Evolutionary conservation across 1,140 invertebrate genomes (phyloP), one percentile per base, ranked within the genome.

Genomic region (Choristoneura fumiferana): DNA sequence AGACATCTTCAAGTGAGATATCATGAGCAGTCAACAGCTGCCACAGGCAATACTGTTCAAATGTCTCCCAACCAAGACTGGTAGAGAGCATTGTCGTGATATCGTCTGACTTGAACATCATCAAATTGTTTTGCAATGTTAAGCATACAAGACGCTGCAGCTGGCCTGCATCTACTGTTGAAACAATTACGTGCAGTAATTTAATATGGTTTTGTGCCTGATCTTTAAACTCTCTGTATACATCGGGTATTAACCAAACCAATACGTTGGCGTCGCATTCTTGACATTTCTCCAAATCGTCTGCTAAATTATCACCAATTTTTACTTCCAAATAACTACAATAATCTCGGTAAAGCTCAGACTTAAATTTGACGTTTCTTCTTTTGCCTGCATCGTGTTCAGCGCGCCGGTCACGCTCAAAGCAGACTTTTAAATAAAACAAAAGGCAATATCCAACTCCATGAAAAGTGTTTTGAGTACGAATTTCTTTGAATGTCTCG

Each of bases 31-130:
- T 93, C 36, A 98, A 92, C 33, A 99, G 91, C 89, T 98, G 97
- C 98, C 98, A 99, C 6, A 99, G 92, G 79, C 97, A 98, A 78
- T 96, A 96, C 78, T 99, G 98, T 84, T 99, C 98, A 71, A 98
- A 97, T 1, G 97, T 98, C 84, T 99, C 98, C 97, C 98, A 99
- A 56, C 93, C 92, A 54, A 99, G 90, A 78, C 96, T 98, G 8
- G 95, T 94, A 66, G 94, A 95, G 75, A 95, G 76, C 77, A 96
- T 90, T 33, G 91, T 89, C 33, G 93, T 92, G 22, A 96, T 91
- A 15, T 93, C 93, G 67, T 96, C 95, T 37, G 92, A 92, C 75
- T 95, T 95, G 43, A 96, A 93, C 92, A 96, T 95, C 66, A 93
- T 92, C 22, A 96, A 85, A 73, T 95, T 95, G 40, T 96, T 96